Percentiles rank a stretch among this genome's conserved stretches.
These are phyloP conservation scores for Oryzias melastigma DNA, from an alignment of 2,113 vertebrate genomes.

Conservation along the genomic window DNA sequence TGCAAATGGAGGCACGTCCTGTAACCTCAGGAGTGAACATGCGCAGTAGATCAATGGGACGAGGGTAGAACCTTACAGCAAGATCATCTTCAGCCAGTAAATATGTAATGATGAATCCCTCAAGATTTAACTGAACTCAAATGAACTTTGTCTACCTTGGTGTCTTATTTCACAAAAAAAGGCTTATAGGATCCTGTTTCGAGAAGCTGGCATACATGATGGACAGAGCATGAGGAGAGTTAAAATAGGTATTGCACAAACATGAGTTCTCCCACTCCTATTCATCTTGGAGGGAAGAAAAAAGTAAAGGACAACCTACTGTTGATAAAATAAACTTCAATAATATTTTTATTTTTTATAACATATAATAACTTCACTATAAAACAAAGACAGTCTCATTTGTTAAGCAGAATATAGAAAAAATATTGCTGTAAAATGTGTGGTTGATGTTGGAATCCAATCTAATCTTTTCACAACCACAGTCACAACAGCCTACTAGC, in stretches of 20 bases:
- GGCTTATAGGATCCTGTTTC: constrained; percentile 61
- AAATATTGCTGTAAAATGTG: too few species aligned
- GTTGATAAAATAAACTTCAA: not conserved
- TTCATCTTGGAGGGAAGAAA: constrained; percentile 10
- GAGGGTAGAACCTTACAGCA: constrained; percentile 93
- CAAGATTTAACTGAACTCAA: constrained; percentile 80
- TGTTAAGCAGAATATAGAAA: too few species aligned
- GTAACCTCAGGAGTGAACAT: constrained; percentile 94
- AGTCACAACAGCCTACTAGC: too few species aligned
- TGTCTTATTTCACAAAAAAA: constrained; percentile 77
- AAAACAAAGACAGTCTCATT: too few species aligned
- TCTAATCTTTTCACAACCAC: too few species aligned
- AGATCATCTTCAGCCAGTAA: constrained; percentile 93
- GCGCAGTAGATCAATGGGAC: constrained; percentile 95
- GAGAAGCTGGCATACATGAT: constrained; percentile 23
- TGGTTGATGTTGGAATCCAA: too few species aligned
- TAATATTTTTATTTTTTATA: too few species aligned
- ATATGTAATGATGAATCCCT: constrained; percentile 96
- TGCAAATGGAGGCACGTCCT: constrained; percentile 97
- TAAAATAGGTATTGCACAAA: constrained; percentile 47
- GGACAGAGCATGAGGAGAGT: constrained; percentile 29
- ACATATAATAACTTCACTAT: too few species aligned
- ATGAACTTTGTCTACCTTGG: constrained; percentile 81
- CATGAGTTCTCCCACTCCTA: constrained; percentile 44
- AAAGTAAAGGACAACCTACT: constrained; percentile 38